Evolutionary conservation across 2,113 vertebrate species (phyloP).

Genomic region (Brevimyrus niger): DNA sequence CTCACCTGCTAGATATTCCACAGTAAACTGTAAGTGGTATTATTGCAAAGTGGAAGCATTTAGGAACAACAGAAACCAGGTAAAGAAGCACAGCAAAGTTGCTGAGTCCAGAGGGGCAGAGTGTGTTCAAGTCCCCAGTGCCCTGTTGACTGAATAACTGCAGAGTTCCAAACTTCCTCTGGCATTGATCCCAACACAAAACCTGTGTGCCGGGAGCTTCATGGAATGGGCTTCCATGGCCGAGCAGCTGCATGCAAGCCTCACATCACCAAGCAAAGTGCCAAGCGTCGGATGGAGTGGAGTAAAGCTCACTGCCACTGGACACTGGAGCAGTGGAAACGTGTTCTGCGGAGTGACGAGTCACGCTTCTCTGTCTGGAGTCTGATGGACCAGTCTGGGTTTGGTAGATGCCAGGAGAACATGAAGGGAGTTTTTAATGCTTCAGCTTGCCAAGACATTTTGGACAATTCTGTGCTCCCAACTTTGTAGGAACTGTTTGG

Average conservation of each 20-base stretch:
- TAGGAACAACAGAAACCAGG: no score
- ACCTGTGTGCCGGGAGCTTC: background rate
- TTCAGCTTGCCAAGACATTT: background rate
- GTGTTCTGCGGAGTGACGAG: background rate
- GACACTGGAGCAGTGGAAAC: background rate
- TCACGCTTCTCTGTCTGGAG: background rate
- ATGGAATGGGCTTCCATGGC: background rate
- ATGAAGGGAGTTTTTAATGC: background rate
- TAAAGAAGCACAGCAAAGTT: no score
- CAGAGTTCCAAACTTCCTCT: background rate
- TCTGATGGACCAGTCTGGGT: no score
- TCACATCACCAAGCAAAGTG: no score
- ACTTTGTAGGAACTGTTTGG: background rate
- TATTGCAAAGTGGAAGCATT: no score
- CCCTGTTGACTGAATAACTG: background rate
- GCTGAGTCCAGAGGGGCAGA: no score
- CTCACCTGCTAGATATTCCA: background rate
- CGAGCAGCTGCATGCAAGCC: no score
- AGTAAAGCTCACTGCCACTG: background rate
- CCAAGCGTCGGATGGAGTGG: no score
- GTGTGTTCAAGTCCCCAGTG: no score
- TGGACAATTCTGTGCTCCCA: background rate
- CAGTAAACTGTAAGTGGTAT: no score
- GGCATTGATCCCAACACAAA: background rate
- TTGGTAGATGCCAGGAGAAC: background rate